A percentile compares a stretch with the other conserved stretches of the same genome.
phyloP scores from a whole-genome alignment of 2,797 vertebrate genomes.

The Fundulus diaphanus region DNA sequence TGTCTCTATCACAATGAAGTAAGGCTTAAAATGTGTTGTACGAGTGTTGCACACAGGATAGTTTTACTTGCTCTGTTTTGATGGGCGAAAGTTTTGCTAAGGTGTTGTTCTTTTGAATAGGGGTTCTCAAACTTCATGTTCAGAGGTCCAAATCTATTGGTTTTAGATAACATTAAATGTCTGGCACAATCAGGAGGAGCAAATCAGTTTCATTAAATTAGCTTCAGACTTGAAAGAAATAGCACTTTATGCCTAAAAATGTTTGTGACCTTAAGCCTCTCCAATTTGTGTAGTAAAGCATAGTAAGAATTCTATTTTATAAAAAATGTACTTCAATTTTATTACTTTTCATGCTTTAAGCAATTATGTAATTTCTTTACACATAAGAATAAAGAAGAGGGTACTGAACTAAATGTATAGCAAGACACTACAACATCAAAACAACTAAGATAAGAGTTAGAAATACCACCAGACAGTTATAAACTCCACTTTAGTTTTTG shows the following conservation, averaged over 20 bases:
- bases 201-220: not conserved
- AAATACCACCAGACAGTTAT: no score
- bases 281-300: not conserved
- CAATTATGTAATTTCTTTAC: no score
- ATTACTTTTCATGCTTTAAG: no score
- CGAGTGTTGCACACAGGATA: slow-evolving; percentile 18
- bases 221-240: not conserved
- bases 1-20: slow-evolving; percentile 16
- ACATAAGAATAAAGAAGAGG: no score
- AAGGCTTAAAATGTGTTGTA: not conserved
- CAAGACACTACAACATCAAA: no score
- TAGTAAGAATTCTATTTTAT: not conserved
- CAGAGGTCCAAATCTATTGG: not conserved
- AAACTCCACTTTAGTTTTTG: no score
- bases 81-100: slow-evolving; percentile 17
- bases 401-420: no score
- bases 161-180: not conserved
- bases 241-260: not conserved
- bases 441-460: no score
- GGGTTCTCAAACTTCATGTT: not conserved
- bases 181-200: not conserved
- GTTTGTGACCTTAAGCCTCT: not conserved
- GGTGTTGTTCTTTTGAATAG: not conserved
- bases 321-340: no score
- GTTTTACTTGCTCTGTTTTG: slow-evolving; percentile 15